Base-by-base conservation (phyloP, 2,797 vertebrate genomes). In the Hephaestus fuliginosus region DNA sequence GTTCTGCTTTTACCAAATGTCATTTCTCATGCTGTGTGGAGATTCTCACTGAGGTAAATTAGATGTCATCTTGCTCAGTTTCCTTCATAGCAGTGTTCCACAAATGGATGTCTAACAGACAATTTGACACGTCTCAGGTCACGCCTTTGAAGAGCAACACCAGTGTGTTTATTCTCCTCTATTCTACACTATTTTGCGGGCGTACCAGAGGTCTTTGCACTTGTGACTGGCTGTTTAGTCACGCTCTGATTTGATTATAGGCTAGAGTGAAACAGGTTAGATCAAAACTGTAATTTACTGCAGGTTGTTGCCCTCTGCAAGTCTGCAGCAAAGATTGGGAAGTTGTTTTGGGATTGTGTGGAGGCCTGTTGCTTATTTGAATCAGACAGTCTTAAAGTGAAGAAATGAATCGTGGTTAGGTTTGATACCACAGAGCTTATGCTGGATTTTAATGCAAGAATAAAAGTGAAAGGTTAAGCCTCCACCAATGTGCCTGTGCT, bases 281-380 rank as follows among this genome's bases (percentile, higher is more conserved):
- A 62, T 70, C 60, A 25, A 75, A 71, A 65, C 7, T 57, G 49
- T 73, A 13, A 73, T 79, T 72, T 61, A 7, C 3, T 66, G 60
- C 22, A 33, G 10, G 8, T 20, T 25, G 17, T 39, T 57, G 7
- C 48, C 3, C 36, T 66, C 7, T 70, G 64, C 30, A 51, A 5
- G 3, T 52, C 15, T 39, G 33, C 43, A 41, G 49, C 49, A 71
- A 43, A 71, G 14, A 67, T 12, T 15, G 14, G 25, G 7, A 58
- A 39, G 25, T 72, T n/a, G 17, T 63, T 71, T 33, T n/a, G 20
- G n/a, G 5, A 25, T 25, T 9, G 11, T 33, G 20, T 61, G 25
- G 49, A 52, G 48, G 18, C 55, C 7, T 20, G 25, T 13, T 55
- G 14, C 25, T 62, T 62, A 39, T 73, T 63, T 48, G 12, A 68